A percentile compares a stretch with the other conserved stretches of the same genome.
Evolutionary conservation across 1,140 invertebrate species (phyloP).

Genomic region (Saccostrea cuccullata): DNA sequence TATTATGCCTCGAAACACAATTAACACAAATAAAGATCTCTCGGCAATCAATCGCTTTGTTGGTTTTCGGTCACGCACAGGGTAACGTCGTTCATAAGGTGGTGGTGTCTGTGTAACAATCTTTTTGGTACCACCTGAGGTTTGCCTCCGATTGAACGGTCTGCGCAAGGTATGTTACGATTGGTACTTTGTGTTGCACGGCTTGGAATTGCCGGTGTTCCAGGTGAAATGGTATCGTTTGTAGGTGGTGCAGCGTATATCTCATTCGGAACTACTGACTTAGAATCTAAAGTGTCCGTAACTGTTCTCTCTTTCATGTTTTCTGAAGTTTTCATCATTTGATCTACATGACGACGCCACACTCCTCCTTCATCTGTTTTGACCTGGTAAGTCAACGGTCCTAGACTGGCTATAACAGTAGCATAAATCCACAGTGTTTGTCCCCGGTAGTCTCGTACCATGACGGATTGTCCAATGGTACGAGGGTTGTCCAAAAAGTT

Average conservation of each 20-base stretch:
- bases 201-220: background rate
- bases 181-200: background rate
- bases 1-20: too few relatives aligned
- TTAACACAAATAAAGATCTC: background rate
- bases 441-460: background rate
- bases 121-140: background rate
- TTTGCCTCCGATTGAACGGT: background rate
- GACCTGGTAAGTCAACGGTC: slow-evolving; percentile 38
- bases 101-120: background rate
- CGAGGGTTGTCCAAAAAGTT: too few relatives aligned
- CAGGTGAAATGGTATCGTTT: background rate
- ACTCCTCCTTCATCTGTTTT: background rate
- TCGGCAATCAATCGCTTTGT: background rate
- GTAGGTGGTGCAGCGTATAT: background rate
- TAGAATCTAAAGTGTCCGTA: background rate
- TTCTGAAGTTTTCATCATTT: background rate
- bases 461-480: background rate
- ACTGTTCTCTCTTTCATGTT: background rate
- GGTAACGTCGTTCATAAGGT: background rate
- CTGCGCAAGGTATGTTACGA: background rate
- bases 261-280: background rate
- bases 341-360: slow-evolving; percentile 43
- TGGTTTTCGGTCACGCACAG: background rate
- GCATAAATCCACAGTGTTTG: background rate
- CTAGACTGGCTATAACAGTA: background rate